Percentiles rank a stretch among this genome's conserved stretches.
These are phyloP conservation scores for Chydorus sphaericus DNA, from an alignment of 2,888 invertebrate genomes.

Conservation along the genomic window DNA sequence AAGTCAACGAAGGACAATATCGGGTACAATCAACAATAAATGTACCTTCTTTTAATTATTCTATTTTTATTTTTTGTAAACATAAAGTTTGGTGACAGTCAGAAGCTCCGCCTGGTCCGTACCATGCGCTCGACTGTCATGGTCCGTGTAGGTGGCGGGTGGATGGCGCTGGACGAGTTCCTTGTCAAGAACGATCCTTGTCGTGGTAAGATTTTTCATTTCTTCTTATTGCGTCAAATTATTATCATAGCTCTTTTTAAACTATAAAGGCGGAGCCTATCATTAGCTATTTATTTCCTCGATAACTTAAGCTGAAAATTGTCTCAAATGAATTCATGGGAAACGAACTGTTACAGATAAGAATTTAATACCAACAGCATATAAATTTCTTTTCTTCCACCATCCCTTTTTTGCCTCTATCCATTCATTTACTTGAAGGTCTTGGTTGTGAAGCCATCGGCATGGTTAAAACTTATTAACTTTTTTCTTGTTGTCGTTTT, in stretches of 20 bases:
- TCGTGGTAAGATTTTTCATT: constrained; percentile 31
- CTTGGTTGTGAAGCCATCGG: not conserved
- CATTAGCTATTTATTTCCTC: constrained; percentile 7
- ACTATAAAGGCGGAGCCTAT: not conserved
- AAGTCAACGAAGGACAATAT: constrained; percentile 42
- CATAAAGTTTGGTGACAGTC: constrained; percentile 45
- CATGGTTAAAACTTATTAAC: too few species aligned
- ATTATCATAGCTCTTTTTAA: not conserved
- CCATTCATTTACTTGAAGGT: not conserved
- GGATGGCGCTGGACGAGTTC: constrained; percentile 43
- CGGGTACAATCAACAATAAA: constrained; percentile 29
- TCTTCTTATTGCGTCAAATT: not conserved
- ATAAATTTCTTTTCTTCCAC: not conserved
- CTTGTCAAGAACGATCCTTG: constrained; percentile 45
- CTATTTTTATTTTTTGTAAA: constrained; percentile 15
- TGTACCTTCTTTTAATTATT: not conserved
- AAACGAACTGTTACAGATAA: not conserved
- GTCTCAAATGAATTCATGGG: too few species aligned
- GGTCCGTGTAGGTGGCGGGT: constrained; percentile 47
- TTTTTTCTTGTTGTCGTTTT: too few species aligned
- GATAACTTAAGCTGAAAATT: too few species aligned
- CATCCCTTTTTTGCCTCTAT: not conserved
- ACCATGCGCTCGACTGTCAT: constrained; percentile 44
- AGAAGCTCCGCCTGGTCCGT: constrained; percentile 42
- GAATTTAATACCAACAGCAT: too few species aligned